These are phyloP conservation scores for Gouania willdenowi DNA, from an alignment of 2,797 vertebrate genomes.

Conservation along the genomic window DNA sequence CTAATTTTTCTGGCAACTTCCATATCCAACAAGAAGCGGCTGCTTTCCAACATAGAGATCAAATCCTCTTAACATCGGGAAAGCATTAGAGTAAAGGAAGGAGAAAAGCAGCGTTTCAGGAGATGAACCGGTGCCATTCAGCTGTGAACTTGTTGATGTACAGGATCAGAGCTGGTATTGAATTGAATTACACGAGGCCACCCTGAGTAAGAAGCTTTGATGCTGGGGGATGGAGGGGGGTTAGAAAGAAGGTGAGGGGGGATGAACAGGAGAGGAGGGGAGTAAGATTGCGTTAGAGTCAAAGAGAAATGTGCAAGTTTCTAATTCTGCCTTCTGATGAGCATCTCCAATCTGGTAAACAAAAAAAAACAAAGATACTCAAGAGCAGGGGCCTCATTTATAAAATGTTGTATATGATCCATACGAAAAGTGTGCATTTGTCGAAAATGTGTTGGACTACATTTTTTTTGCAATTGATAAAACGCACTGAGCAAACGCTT, in stretches of 20 bases:
- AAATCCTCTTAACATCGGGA: constrained; percentile 19
- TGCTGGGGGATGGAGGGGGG: constrained; percentile 13
- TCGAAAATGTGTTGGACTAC: no score
- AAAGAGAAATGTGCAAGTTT: no score
- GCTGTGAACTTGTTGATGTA: constrained; percentile 35
- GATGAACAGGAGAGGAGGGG: not conserved
- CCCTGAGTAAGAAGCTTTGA: constrained; percentile 12
- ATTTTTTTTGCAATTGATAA: no score
- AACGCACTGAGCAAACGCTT: no score
- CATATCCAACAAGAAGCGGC: not conserved
- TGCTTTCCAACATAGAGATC: constrained; percentile 30
- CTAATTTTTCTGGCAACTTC: constrained; percentile 27
- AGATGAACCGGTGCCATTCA: constrained; percentile 22
- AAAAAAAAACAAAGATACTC: no score
- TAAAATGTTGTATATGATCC: no score
- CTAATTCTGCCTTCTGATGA: no score
- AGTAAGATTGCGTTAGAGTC: constrained; percentile 13
- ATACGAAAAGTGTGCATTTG: no score
- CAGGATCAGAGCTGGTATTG: constrained; percentile 17
- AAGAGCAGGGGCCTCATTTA: no score
- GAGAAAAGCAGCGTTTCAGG: not conserved
- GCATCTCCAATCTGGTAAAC: no score
- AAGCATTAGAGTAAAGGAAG: not conserved
- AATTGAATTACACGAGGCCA: constrained; percentile 47
- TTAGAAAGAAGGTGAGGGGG: not conserved